Evolutionary conservation across 2,113 vertebrate genomes (phyloP).

Genomic region (Lipotes vexillifer): DNA sequence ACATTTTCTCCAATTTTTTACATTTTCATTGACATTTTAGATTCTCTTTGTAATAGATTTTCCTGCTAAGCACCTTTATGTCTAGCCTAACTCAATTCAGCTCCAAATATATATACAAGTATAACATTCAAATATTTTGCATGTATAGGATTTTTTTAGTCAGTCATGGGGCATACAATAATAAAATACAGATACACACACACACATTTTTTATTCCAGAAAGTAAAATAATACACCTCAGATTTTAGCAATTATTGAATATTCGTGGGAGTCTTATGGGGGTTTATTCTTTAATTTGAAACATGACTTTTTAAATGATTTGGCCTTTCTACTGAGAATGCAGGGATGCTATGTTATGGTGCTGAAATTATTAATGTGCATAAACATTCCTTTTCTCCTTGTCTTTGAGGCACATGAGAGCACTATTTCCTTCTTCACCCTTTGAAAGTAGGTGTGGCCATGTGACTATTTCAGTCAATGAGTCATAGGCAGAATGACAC

Average conservation of each 20-base stretch:
- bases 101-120: background rate
- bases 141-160: background rate
- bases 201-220: background rate
- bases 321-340: background rate
- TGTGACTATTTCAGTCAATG: background rate
- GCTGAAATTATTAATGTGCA: background rate
- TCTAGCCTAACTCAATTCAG: background rate
- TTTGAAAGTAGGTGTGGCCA: background rate
- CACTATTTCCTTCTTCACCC: background rate
- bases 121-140: background rate
- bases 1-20: background rate
- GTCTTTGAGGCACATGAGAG: background rate
- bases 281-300: slow-evolving; percentile 7
- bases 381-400: background rate
- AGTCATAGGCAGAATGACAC: background rate
- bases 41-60: background rate
- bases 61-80: background rate
- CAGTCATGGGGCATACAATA: background rate
- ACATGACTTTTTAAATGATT: background rate
- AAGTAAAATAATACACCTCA: background rate
- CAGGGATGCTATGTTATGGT: background rate
- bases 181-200: background rate
- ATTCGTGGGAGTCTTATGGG: background rate
- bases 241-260: background rate
- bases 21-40: background rate